Conservation (phyloP, 2,888 invertebrate species). For the Harmothoe impar region DNA sequence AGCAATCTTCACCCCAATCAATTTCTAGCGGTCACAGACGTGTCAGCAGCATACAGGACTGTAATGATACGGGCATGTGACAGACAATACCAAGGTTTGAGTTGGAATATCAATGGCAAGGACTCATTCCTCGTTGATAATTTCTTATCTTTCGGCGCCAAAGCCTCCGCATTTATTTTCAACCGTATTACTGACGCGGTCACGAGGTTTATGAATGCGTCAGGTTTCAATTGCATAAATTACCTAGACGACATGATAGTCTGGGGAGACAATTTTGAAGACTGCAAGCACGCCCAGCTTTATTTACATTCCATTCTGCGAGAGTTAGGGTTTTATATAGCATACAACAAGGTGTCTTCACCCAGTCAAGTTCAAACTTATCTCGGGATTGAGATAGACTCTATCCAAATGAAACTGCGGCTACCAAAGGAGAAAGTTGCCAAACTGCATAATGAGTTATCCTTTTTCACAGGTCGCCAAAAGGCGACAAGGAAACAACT, state of each 20-base stretch:
- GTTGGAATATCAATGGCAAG: background rate
- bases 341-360: slow-evolving; percentile 14
- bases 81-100: background rate
- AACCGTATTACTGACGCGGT: background rate
- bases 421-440: no score
- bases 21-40: background rate
- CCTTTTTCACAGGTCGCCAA: no score
- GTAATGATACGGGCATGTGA: background rate
- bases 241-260: background rate
- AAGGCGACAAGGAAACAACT: no score
- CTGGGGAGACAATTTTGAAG: no score
- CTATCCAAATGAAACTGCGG: no score
- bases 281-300: no score
- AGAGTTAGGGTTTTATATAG: background rate
- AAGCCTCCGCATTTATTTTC: background rate
- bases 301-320: no score
- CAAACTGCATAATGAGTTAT: no score
- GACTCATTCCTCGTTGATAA: background rate
- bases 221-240: background rate
- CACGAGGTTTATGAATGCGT: background rate
- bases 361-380: no score
- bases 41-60: background rate
- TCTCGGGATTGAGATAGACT: no score
- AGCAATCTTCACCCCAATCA: background rate
- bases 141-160: background rate